Conservation (phyloP, 2,113 vertebrate genomes). For the Tangachromis dhanisi region DNA sequence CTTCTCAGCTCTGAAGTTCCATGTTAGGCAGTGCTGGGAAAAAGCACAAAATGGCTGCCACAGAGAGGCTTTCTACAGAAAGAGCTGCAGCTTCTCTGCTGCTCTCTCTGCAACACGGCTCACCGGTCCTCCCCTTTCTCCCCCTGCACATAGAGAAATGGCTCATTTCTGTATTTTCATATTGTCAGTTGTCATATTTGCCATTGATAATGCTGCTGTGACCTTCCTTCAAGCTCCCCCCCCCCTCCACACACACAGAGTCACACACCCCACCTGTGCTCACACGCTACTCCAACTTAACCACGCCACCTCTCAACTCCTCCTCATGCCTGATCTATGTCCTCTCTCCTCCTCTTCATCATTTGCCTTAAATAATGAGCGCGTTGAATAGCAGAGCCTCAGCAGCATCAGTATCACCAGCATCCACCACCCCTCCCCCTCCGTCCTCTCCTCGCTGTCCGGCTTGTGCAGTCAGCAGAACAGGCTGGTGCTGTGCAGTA, state of each 20-base stretch:
- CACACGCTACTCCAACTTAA: background rate
- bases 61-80: slow-evolving; percentile 37
- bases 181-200: background rate
- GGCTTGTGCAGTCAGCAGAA: slow-evolving; percentile 73
- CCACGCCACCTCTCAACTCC: slow-evolving; percentile 1
- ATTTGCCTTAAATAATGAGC: slow-evolving; percentile 42
- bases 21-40: slow-evolving; percentile 59
- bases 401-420: slow-evolving; percentile 36
- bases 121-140: background rate
- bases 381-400: slow-evolving; percentile 40
- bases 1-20: slow-evolving; percentile 52
- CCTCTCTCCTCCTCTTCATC: background rate
- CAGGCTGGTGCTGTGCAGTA: slow-evolving; percentile 63
- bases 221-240: background rate
- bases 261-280: background rate
- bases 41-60: slow-evolving; percentile 72
- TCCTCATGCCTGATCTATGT: background rate
- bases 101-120: slow-evolving; percentile 1
- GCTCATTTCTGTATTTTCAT: background rate
- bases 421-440: background rate
- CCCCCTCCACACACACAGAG: background rate
- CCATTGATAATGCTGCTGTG: background rate
- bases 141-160: background rate
- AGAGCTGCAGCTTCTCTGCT: slow-evolving; percentile 34
- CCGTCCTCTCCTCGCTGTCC: slow-evolving; percentile 17